phyloP scores from a whole-genome alignment of 2,113 vertebrate genomes.

The Podarcis muralis region DNA sequence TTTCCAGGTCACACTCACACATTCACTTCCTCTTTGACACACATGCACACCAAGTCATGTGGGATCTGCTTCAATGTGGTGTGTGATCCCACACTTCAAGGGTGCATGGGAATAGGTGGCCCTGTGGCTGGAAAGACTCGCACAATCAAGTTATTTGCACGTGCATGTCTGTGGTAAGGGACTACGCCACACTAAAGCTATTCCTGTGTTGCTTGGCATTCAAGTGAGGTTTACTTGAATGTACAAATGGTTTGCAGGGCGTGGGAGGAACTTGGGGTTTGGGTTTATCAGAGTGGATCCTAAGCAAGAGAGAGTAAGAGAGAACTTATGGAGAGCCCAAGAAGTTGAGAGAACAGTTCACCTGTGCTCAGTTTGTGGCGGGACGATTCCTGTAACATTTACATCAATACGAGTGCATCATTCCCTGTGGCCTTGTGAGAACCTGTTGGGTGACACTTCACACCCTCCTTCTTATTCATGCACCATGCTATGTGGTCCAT shows the following conservation, averaged over 20 bases:
- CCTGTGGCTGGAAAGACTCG: neutral
- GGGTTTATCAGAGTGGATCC: neutral
- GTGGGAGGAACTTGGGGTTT: neutral
- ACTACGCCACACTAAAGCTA: neutral
- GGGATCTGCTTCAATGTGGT: neutral
- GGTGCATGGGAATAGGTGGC: neutral
- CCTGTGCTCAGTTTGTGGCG: neutral
- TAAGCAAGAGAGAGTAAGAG: no score
- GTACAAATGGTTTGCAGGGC: neutral
- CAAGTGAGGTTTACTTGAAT: neutral
- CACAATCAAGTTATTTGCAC: neutral
- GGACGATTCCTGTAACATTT: neutral
- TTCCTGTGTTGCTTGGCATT: neutral
- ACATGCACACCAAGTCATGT: neutral
- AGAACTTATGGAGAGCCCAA: neutral
- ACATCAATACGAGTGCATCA: neutral
- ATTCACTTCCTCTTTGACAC: neutral
- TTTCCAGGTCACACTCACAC: neutral
- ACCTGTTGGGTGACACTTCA: no score
- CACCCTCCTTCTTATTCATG: neutral
- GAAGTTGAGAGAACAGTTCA: neutral
- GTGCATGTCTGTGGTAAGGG: no score
- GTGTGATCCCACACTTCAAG: neutral
- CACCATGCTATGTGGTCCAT: accelerated
- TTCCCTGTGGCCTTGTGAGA: neutral